A percentile compares a stretch with the other conserved stretches of the same genome.
Evolutionary conservation across 2,888 invertebrate genomes (phyloP).

Genomic region (Baccha elongata): DNA sequence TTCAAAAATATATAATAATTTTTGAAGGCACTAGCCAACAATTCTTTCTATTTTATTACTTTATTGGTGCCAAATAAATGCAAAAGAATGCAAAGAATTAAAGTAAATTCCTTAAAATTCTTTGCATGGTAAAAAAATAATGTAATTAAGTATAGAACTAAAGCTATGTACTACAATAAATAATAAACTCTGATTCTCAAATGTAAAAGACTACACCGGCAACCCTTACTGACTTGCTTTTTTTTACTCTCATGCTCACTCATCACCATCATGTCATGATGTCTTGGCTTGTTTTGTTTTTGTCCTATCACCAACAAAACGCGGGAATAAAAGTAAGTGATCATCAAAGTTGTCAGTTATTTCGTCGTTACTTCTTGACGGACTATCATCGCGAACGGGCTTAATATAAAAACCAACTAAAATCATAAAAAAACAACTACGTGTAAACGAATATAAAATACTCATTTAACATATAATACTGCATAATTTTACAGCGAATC

Average conservation of each 20-base stretch:
- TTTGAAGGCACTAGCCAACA: too few species aligned
- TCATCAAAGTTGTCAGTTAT: constrained; percentile 47
- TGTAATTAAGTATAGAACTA: too few species aligned
- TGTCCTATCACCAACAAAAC: not conserved
- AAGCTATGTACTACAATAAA: too few species aligned
- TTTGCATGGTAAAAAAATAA: too few species aligned
- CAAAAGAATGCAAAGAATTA: too few species aligned
- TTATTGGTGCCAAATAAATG: too few species aligned
- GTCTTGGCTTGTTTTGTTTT: not conserved
- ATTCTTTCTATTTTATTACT: too few species aligned
- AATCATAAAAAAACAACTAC: constrained; percentile 2
- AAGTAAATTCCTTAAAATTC: too few species aligned
- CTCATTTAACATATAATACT: constrained; percentile 1
- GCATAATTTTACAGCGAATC: constrained; percentile 1
- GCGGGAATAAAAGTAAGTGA: constrained; percentile 65
- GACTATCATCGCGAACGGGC: constrained; percentile 64
- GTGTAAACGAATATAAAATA: constrained; percentile 22
- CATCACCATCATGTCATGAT: not conserved
- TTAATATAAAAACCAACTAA: not conserved
- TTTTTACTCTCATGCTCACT: too few species aligned
- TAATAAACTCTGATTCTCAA: too few species aligned
- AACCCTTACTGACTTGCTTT: not conserved
- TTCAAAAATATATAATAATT: too few species aligned
- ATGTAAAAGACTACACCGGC: not conserved
- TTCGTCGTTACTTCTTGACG: constrained; percentile 68